Base-by-base conservation (phyloP, 2,113 vertebrate genomes). In the Athene cunicularia region DNA sequence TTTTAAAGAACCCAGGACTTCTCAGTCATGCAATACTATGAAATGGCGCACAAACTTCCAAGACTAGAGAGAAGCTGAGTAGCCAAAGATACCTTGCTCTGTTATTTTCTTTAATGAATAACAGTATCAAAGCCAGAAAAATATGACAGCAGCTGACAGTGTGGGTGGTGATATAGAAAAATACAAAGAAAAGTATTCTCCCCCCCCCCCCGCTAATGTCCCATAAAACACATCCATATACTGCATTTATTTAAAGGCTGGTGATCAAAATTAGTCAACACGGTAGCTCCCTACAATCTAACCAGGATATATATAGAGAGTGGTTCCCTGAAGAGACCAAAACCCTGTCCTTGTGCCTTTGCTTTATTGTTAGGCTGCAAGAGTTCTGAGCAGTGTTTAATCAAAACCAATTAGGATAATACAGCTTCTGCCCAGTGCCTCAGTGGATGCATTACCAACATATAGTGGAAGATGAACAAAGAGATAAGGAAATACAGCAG, bases 111-210 rank as follows among this genome's bases (percentile, higher is more conserved):
- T 92, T 86, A 95, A 94, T 75, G 75, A 93, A 80, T 59, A 92
- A 43, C 67, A 84, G 37, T 64, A 90, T 43, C 43, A 70, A 30
- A 95, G 88, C 55, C 86, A 93, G 82, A 80, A 93, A 93, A 92
- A 80, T 4, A 86, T 39, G 72, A 97, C n/a, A 90, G 82, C 86
- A 95, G 75, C 82, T 95, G 82, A 89, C 70, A 64, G 49, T 18
- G 89, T 95, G 71, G 94, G 95, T 72, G 89, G 80, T 39, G 75
- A 86, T 70, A 92, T 2, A 91, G 76, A 89, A 91, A 87, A 95
- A 92, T 8, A 95, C 2, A n/a, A 66, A 87, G 23, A 58, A 71
- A 86, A 91, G 8, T 37, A 83, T 47, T 92, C 32, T 28, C 64
- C 10, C 16, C 1, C 2, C 1, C 23, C 2, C 27, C 21, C 45